phyloP scores from a whole-genome alignment of 2,888 invertebrate genomes.

The Anoncus sp. region DNA sequence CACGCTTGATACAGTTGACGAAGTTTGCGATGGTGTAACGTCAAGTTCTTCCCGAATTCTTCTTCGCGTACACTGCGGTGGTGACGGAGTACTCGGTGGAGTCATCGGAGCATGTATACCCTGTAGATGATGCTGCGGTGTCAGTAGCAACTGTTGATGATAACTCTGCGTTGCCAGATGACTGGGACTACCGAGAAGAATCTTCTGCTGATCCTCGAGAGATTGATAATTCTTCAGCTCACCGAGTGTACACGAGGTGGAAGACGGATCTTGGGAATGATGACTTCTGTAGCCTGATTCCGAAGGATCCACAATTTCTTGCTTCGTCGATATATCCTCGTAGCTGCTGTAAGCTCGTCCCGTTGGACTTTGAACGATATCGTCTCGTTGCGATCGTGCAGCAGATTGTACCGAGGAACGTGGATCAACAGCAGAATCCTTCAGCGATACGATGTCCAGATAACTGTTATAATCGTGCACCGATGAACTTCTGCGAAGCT shows the following conservation, averaged over 20 bases:
- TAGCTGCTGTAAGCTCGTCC: slow-evolving; percentile 70
- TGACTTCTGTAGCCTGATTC: slow-evolving; percentile 6
- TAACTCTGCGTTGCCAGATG: slow-evolving; percentile 65
- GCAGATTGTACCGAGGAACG: neutral
- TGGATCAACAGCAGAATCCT: neutral
- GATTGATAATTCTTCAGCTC: slow-evolving; percentile 54
- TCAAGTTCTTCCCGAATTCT: slow-evolving; percentile 80
- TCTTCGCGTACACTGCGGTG: slow-evolving; percentile 85
- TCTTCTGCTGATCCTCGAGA: slow-evolving; percentile 49
- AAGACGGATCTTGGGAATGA: slow-evolving; percentile 6
- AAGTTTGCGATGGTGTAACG: slow-evolving; percentile 53
- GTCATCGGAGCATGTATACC: slow-evolving; percentile 87
- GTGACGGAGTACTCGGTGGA: slow-evolving; percentile 91
- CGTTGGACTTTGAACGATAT: slow-evolving; percentile 71
- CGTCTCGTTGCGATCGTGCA: slow-evolving; percentile 13
- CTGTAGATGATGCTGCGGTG: slow-evolving; percentile 77
- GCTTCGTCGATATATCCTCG: neutral
- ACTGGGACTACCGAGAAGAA: slow-evolving; percentile 8
- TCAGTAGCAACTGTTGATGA: slow-evolving; percentile 75
- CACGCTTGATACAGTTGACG: slow-evolving; percentile 68
- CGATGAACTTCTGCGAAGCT: slow-evolving; percentile 72
- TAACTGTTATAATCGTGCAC: slow-evolving; percentile 73
- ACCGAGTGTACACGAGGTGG: neutral
- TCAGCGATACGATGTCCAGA: slow-evolving; percentile 51
- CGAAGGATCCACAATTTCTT: neutral